Percentiles rank a stretch among this genome's conserved stretches.
Evolutionary conservation across 1,140 invertebrate species (phyloP).

Genomic region (Trichonephila clavata): DNA sequence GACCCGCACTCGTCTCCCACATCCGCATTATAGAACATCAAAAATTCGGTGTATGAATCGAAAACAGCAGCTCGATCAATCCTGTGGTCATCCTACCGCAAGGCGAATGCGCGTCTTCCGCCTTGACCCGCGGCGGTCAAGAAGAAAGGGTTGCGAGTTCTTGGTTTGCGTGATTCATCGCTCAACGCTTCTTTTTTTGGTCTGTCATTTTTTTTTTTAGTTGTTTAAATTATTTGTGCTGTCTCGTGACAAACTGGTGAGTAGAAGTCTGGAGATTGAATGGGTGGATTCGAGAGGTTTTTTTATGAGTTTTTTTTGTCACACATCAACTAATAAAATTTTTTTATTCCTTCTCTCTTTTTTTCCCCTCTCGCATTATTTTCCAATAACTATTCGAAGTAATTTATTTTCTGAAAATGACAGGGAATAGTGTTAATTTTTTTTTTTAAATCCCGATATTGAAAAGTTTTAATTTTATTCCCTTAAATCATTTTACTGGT

Average conservation of each 20-base stretch:
- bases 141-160: not conserved
- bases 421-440: too few species aligned
- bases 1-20: not conserved
- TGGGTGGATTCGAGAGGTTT: too few species aligned
- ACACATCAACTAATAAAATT: not conserved
- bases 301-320: not conserved
- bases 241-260: not conserved
- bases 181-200: not conserved
- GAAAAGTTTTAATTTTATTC: too few species aligned
- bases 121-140: not conserved
- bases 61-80: not conserved
- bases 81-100: slow-evolving; percentile 8
- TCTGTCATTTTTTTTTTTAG: not conserved
- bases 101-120: not conserved
- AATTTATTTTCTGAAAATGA: too few species aligned
- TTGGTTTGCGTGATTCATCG: not conserved
- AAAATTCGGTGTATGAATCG: not conserved
- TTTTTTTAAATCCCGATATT: too few species aligned
- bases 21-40: not conserved
- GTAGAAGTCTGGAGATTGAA: too few species aligned
- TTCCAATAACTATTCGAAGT: too few species aligned
- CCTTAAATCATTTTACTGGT: too few species aligned
- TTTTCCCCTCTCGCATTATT: too few species aligned
- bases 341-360: not conserved
- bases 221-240: too few species aligned